Percentiles rank a stretch among this genome's conserved stretches.
phyloP scores from a whole-genome alignment of 2,888 invertebrate genomes.

The Latrodectus elegans region DNA sequence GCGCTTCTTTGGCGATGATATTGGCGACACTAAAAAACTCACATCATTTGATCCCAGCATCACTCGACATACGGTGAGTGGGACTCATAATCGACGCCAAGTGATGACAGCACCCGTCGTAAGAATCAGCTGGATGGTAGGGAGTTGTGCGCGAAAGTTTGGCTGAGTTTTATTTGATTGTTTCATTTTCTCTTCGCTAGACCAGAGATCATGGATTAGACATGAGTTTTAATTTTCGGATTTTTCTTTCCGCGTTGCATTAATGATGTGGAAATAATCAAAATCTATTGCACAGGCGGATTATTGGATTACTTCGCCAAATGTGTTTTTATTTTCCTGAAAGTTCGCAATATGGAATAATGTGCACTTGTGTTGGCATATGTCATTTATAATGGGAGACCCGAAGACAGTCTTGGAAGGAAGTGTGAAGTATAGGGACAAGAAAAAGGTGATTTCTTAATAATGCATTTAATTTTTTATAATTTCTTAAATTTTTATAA shows the following conservation, averaged over 20 bases:
- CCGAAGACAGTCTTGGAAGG: slow-evolving; percentile 90
- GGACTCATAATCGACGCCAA: slow-evolving; percentile 31
- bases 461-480: too few species aligned
- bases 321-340: slow-evolving; percentile 9
- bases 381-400: slow-evolving; percentile 76
- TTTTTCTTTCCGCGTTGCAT: background rate
- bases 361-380: slow-evolving; percentile 60
- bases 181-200: background rate
- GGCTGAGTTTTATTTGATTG: background rate
- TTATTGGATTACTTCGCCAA: background rate
- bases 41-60: slow-evolving; percentile 3
- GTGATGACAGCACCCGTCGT: slow-evolving; percentile 31
- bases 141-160: slow-evolving; percentile 31
- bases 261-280: slow-evolving; percentile 7
- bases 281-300: background rate
- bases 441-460: slow-evolving; percentile 83
- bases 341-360: slow-evolving; percentile 49
- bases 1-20: slow-evolving; percentile 37
- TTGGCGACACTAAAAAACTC: background rate
- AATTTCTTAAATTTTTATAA: too few species aligned
- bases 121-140: slow-evolving; percentile 7
- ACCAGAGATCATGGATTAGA: slow-evolving; percentile 18
- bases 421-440: slow-evolving; percentile 90
- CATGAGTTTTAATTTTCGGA: background rate
- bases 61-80: slow-evolving; percentile 34